A percentile compares a stretch with the other conserved stretches of the same genome.
Conservation (phyloP, 2,888 invertebrate genomes). For the Dicycla oo region DNA sequence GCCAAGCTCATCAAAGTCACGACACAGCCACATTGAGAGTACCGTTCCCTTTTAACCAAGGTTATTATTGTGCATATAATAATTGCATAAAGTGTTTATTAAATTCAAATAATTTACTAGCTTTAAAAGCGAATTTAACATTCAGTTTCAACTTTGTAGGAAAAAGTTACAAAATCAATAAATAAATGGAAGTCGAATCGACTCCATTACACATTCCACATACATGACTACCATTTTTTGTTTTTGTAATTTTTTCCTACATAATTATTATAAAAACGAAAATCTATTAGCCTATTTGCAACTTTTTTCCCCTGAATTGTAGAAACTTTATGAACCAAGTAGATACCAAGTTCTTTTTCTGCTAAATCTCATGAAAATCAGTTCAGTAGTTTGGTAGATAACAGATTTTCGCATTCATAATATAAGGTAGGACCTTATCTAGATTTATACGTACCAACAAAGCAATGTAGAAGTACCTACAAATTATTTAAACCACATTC, state of each 20-base stretch:
- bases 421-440: not conserved
- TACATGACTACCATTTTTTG: too few relatives aligned
- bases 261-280: not conserved
- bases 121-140: not conserved
- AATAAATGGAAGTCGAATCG: not conserved
- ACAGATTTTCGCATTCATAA: not conserved
- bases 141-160: not conserved
- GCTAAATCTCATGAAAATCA: not conserved
- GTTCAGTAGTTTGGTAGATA: not conserved
- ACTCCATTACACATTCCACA: too few relatives aligned
- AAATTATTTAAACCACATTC: conserved; percentile 11
- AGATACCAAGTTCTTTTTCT: not conserved
- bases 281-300: not conserved
- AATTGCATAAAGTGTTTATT: not conserved
- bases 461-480: too few relatives aligned
- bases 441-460: not conserved
- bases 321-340: not conserved
- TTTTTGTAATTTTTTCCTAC: too few relatives aligned
- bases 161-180: too few relatives aligned
- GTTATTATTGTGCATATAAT: conserved; percentile 10
- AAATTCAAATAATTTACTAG: not conserved
- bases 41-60: conserved; percentile 38
- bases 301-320: not conserved
- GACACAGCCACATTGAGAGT: conserved; percentile 16
- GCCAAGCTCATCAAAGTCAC: conserved; percentile 29